Evolutionary conservation across 1,140 invertebrate species (phyloP).

Genomic region (Zaprionus nigranus): DNA sequence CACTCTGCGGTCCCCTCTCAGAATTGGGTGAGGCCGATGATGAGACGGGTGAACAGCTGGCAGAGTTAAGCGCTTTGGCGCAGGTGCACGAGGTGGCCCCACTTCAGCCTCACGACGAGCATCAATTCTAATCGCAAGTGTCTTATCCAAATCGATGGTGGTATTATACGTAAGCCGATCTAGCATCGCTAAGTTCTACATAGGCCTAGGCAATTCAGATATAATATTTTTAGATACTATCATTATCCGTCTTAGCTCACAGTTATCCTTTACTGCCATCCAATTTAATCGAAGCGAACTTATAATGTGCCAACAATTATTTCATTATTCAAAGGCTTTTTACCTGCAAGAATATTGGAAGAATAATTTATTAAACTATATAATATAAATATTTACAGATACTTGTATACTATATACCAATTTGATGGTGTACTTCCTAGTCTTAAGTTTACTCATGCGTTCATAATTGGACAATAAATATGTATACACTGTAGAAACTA

Average conservation of each 20-base stretch:
- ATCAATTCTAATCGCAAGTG: conserved; percentile 61
- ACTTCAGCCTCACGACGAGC: conserved; percentile 49
- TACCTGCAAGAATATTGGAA: conserved; percentile 28
- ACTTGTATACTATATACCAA: conserved; percentile 26
- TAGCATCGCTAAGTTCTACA: conserved; percentile 44
- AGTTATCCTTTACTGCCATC: conserved; percentile 57
- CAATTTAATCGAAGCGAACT: conserved; percentile 43
- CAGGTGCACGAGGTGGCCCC: conserved; percentile 43
- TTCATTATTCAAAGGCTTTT: conserved; percentile 39
- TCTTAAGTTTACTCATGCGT: conserved; percentile 47
- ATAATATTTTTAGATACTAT: conserved; percentile 35
- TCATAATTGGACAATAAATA: conserved; percentile 71
- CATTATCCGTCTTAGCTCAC: conserved; percentile 49
- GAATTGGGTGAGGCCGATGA: conserved; percentile 53
- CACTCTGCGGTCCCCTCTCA: conserved; percentile 66
- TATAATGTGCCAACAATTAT: conserved; percentile 46
- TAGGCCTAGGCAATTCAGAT: conserved; percentile 44
- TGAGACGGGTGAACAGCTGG: conserved; percentile 13
- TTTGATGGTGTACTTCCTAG: conserved; percentile 38
- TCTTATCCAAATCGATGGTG: conserved; percentile 50
- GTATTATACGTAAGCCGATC: conserved; percentile 50
- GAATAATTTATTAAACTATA: background rate
- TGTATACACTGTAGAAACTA: conserved; percentile 20
- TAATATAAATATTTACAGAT: conserved; percentile 6
- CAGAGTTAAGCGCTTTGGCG: conserved; percentile 32